A percentile compares a stretch with the other conserved stretches of the same genome.
phyloP scores from a whole-genome alignment of 2,113 vertebrate species.

The Otocyon megalotis region DNA sequence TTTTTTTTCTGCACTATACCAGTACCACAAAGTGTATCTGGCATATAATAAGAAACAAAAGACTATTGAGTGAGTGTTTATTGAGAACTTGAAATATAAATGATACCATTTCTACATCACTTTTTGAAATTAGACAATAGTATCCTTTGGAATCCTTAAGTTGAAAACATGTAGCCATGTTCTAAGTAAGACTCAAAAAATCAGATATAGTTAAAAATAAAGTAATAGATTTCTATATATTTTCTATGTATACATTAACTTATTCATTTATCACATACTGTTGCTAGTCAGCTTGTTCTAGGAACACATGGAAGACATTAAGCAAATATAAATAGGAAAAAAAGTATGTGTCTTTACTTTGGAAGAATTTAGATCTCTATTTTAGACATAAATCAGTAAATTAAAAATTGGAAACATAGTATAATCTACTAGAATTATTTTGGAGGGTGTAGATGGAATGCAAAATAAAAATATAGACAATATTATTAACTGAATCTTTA shows the following conservation, averaged over 20 bases:
- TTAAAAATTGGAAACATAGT: neutral
- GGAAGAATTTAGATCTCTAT: neutral
- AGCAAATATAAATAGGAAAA: neutral
- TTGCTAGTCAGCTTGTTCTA: neutral
- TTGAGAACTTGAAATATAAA: neutral
- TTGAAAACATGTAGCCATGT: neutral
- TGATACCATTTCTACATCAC: neutral
- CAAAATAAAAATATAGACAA: neutral
- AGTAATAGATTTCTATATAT: neutral
- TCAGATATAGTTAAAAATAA: neutral
- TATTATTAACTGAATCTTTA: neutral
- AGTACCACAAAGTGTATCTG: neutral
- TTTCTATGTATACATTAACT: neutral
- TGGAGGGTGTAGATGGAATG: neutral
- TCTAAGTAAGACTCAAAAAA: neutral
- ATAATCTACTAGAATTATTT: neutral
- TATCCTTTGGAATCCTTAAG: neutral
- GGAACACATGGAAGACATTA: neutral
- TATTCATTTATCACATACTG: neutral
- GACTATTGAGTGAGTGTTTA: neutral
- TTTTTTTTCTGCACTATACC: neutral
- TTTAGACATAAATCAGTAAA: neutral
- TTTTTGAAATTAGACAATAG: neutral
- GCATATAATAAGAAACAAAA: neutral
- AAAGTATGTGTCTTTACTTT: neutral